A percentile compares a stretch with the other conserved stretches of the same genome.
Evolutionary conservation across 2,113 vertebrate genomes (phyloP).

Genomic region (Hassar affinis): DNA sequence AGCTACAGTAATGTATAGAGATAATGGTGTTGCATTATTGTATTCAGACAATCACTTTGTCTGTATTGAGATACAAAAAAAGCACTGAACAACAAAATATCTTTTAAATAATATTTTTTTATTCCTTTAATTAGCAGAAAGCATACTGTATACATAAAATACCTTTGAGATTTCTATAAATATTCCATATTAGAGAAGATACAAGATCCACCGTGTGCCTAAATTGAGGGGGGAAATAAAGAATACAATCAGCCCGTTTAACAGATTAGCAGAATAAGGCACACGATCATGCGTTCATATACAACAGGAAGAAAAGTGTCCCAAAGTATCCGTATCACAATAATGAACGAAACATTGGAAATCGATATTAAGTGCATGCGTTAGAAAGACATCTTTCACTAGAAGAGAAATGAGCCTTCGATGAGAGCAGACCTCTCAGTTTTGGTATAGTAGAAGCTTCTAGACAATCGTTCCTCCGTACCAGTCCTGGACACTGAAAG

Average conservation of each 20-base stretch:
- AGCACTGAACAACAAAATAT: conserved; percentile 49
- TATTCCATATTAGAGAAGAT: conserved; percentile 76
- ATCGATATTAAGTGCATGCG: conserved; percentile 70
- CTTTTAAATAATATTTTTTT: conserved; percentile 68
- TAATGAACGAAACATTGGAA: conserved; percentile 70
- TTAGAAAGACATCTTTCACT: conserved; percentile 57
- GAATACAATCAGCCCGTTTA: conserved; percentile 59
- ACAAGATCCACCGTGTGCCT: conserved; percentile 72
- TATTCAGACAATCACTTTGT: background rate
- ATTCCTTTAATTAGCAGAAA: conserved; percentile 69
- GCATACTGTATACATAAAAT: conserved; percentile 76
- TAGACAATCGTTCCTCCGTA: background rate
- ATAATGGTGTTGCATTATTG: background rate
- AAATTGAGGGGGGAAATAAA: conserved; percentile 47
- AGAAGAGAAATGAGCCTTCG: conserved; percentile 39
- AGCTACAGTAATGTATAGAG: too few relatives aligned
- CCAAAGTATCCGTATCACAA: conserved; percentile 72
- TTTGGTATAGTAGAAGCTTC: conserved; percentile 23
- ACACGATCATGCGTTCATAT: conserved; percentile 83
- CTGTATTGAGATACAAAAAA: background rate
- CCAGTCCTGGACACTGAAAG: background rate
- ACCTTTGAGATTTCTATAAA: conserved; percentile 77
- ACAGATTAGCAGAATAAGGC: conserved; percentile 82
- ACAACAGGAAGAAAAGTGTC: conserved; percentile 57
- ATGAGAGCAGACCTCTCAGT: conserved; percentile 10